These are phyloP conservation scores for Helicoverpa armigera DNA, from an alignment of 1,140 invertebrate genomes.

Conservation along the genomic window DNA sequence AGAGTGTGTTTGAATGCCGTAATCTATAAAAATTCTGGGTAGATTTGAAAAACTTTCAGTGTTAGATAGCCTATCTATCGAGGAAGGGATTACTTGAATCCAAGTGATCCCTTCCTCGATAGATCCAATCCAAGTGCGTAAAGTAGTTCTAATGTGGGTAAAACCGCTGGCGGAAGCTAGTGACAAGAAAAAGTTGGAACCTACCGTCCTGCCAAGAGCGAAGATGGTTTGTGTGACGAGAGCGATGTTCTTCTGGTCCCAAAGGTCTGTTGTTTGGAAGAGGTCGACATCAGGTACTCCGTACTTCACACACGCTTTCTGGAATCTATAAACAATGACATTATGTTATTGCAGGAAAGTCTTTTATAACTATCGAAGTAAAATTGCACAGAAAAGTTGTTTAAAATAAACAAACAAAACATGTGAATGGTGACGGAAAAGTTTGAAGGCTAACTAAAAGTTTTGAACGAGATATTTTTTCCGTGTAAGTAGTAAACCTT, in stretches of 20 bases:
- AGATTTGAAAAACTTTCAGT: too few relatives aligned
- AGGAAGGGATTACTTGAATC: too few relatives aligned
- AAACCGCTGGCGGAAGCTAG: too few relatives aligned
- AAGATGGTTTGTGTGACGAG: constrained; percentile 95
- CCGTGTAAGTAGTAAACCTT: constrained; percentile 5
- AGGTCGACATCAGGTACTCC: constrained; percentile 96
- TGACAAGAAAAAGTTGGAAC: constrained; percentile 53
- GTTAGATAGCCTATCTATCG: too few relatives aligned
- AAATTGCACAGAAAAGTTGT: neutral
- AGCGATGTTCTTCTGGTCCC: constrained; percentile 97
- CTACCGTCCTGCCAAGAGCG: constrained; percentile 95
- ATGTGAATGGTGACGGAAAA: constrained; percentile 5
- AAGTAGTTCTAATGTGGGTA: too few relatives aligned
- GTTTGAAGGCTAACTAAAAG: constrained; percentile 26
- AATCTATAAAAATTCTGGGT: too few relatives aligned
- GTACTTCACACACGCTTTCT: constrained; percentile 94
- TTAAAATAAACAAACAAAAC: neutral
- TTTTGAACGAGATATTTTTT: constrained; percentile 34
- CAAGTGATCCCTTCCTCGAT: too few relatives aligned
- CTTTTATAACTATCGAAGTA: neutral
- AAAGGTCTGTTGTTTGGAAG: constrained; percentile 98
- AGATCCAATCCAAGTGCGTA: too few relatives aligned
- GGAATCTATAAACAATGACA: constrained; percentile 90
- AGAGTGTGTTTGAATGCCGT: too few relatives aligned
- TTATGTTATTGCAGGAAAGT: neutral